Conservation (phyloP, 2,888 invertebrate species). For the Erannis defoliaria region DNA sequence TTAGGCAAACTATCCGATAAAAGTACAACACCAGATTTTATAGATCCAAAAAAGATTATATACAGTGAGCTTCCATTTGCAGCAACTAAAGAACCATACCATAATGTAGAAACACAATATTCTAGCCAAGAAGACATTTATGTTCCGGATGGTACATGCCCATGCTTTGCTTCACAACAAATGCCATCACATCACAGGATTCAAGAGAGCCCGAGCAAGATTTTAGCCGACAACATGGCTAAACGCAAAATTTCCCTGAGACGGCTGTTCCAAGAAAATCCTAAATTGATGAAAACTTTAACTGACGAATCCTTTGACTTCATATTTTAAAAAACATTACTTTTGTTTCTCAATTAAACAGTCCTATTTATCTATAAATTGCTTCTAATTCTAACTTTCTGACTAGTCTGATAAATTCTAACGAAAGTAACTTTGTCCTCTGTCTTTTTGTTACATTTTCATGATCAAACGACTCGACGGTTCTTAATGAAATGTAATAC, state of each 20-base stretch:
- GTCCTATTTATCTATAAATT: too few species aligned
- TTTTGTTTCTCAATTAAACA: background rate
- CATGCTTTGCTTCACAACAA: conserved; percentile 50
- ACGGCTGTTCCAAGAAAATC: conserved; percentile 61
- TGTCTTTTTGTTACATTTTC: too few species aligned
- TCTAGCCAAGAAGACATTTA: conserved; percentile 70
- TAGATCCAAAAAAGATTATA: conserved; percentile 60
- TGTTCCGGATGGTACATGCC: conserved; percentile 53
- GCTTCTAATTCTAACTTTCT: too few species aligned
- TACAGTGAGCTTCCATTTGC: conserved; percentile 64
- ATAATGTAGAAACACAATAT: conserved; percentile 70
- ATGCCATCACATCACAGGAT: conserved; percentile 30
- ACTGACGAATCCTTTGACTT: conserved; percentile 74
- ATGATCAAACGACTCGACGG: too few species aligned
- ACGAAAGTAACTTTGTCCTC: too few species aligned
- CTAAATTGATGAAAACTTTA: conserved; percentile 71
- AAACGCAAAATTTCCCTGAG: conserved; percentile 66
- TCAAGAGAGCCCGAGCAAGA: conserved; percentile 44
- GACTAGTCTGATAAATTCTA: too few species aligned
- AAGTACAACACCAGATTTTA: conserved; percentile 47
- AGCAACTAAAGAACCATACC: conserved; percentile 62
- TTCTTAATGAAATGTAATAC: too few species aligned
- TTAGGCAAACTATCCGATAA: conserved; percentile 49
- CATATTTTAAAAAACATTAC: conserved; percentile 46
- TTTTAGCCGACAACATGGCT: conserved; percentile 51